Conservation (phyloP, 2,888 invertebrate species). For the Nysson spinosus region DNA sequence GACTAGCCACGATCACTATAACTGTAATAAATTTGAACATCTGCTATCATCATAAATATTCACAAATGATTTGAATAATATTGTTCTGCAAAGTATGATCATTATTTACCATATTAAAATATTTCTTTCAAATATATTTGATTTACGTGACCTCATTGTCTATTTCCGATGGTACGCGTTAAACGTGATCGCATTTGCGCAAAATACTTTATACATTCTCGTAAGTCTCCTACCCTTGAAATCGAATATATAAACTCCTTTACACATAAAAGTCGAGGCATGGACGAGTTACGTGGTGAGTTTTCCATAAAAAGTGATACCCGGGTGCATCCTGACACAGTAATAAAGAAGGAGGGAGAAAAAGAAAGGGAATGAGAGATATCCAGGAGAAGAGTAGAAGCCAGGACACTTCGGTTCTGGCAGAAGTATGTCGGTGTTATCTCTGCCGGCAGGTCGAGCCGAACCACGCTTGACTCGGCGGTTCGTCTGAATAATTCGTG, state of each 20-base stretch:
- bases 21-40: no score
- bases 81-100: no score
- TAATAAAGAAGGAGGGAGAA: constrained; percentile 35
- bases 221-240: background rate
- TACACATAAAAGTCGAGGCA: background rate
- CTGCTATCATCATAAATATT: no score
- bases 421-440: constrained; percentile 44
- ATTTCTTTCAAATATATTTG: no score
- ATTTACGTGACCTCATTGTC: no score
- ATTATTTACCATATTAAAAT: no score
- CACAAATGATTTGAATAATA: no score
- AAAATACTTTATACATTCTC: no score
- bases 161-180: no score
- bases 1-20: no score
- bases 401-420: constrained; percentile 13
- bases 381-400: no score
- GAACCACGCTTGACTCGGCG: constrained; percentile 33
- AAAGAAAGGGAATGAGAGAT: constrained; percentile 24
- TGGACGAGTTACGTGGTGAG: background rate
- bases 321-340: constrained; percentile 27
- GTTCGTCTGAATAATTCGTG: constrained; percentile 64
- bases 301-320: constrained; percentile 13
- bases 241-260: constrained; percentile 1
- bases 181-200: no score
- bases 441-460: constrained; percentile 30